Evolutionary conservation across 2,113 vertebrate genomes (phyloP).

Genomic region (Micromys minutus): DNA sequence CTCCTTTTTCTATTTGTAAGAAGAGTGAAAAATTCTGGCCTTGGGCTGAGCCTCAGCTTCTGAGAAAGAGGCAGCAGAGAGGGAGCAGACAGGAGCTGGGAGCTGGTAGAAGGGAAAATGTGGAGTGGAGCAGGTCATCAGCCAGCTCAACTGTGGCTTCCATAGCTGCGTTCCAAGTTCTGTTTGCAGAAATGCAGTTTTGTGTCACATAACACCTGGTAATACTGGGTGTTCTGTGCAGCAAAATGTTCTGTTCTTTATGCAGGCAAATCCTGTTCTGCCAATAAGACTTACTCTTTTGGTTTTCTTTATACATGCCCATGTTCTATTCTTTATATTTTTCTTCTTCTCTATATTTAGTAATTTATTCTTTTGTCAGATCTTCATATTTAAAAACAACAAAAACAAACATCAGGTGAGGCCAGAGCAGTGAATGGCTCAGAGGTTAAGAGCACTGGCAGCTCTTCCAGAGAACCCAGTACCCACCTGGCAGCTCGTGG

Average conservation of each 20-base stretch:
- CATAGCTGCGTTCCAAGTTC: slow-evolving; percentile 8
- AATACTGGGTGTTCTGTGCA: neutral
- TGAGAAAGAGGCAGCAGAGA: neutral
- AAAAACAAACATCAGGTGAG: neutral
- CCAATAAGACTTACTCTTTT: neutral
- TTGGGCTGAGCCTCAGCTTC: neutral
- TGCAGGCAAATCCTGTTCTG: neutral
- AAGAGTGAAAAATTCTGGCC: neutral
- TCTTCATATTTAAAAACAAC: neutral
- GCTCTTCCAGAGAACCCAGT: no score
- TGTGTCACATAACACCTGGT: neutral
- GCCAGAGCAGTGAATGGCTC: no score
- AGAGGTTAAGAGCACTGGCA: no score
- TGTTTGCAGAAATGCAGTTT: neutral
- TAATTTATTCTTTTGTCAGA: slow-evolving; percentile 4
- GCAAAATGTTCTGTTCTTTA: neutral
- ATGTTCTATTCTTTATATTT: neutral
- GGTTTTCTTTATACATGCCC: neutral
- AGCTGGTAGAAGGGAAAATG: no score
- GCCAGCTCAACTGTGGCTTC: neutral
- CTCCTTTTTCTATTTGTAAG: neutral
- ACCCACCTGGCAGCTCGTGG: no score
- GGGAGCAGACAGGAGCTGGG: neutral
- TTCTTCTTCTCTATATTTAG: neutral
- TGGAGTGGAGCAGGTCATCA: neutral